Evolutionary conservation across 2,888 invertebrate species (phyloP).

Genomic region (Eustalomyia histrio): DNA sequence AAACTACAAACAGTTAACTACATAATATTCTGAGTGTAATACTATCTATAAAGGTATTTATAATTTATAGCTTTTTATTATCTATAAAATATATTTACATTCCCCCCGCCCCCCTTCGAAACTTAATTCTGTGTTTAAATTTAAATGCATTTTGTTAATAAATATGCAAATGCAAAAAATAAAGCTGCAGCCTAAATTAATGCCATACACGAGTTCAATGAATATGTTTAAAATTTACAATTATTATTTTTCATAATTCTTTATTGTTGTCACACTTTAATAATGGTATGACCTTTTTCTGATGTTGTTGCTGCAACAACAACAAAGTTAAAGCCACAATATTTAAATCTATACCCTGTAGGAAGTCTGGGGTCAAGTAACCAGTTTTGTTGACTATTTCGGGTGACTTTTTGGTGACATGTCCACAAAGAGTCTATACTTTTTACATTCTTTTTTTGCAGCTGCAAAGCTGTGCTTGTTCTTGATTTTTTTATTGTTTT

Average conservation of each 20-base stretch:
- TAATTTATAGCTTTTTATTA: too few species aligned
- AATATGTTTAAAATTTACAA: conserved; percentile 33
- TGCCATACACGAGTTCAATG: conserved; percentile 23
- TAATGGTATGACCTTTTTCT: conserved; percentile 21
- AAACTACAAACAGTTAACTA: too few species aligned
- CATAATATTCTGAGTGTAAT: too few species aligned
- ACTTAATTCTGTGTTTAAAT: conserved; percentile 15
- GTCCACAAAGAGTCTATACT: too few species aligned
- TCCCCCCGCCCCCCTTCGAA: neutral
- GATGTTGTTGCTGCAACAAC: neutral
- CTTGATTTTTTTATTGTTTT: too few species aligned
- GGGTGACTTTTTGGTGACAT: too few species aligned
- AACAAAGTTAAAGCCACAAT: neutral
- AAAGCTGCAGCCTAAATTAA: conserved; percentile 11
- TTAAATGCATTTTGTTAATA: conserved; percentile 21
- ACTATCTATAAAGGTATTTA: too few species aligned
- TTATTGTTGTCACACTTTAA: conserved; percentile 50
- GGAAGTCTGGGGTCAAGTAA: too few species aligned
- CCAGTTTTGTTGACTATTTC: too few species aligned
- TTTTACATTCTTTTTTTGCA: too few species aligned
- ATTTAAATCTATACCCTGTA: neutral
- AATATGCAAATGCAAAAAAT: neutral
- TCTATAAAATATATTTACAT: too few species aligned
- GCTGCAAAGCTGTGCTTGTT: too few species aligned
- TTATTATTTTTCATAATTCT: conserved; percentile 45